Base-by-base conservation (phyloP, 2,888 invertebrate genomes). In the Cheilosia vernalis region DNA sequence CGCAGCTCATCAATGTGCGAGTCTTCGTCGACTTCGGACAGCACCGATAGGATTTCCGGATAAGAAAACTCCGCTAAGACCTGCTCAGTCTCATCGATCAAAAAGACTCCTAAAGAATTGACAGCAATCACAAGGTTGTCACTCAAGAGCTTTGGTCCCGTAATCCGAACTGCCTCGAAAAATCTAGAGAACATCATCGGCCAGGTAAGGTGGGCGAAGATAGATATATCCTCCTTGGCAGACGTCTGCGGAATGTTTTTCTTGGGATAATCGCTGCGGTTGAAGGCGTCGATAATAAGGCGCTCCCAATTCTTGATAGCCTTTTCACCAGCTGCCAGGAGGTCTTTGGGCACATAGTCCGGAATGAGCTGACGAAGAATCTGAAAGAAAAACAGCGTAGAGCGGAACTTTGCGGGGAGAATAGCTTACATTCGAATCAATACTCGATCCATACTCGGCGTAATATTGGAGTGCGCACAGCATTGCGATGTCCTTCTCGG, bases 131-230 rank as follows among this genome's bases (percentile, higher is more conserved):
- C 97, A 21, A 98, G 94, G 88, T 97, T 95, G 88, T 95, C 94
- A 88, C 94, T 94, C 7, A 93, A 93, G 7, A 96, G 93, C 33
- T 93, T 93, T 0, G 95, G 95, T 0, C 96, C 96, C 82, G 95
- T 95, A 58, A 94, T 92, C 90, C 95, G 95, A n/a, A 96, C 93
- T 0, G 97, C 98, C 93, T 99, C 98, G 90, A 96, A 99, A 91
- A 98, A 98, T 89, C 97, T 94, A 0, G 98, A 98, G 92, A 99
- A 99, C 6, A 98, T 93, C 91, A 99, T 95, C 0, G 98, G 98
- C 98, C 98, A 99, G 88, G 97, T 97, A 84, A 96, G 93, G 93
- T 97, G 97, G 2, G 98, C 96, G 92, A 96, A 98, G 89, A 96
- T 95, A 0, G 98, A 98, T 67, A 99, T 95, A 90, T 98, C 97